Evolutionary conservation across 1,140 invertebrate species (phyloP).

Genomic region (Pomacea maculata): DNA sequence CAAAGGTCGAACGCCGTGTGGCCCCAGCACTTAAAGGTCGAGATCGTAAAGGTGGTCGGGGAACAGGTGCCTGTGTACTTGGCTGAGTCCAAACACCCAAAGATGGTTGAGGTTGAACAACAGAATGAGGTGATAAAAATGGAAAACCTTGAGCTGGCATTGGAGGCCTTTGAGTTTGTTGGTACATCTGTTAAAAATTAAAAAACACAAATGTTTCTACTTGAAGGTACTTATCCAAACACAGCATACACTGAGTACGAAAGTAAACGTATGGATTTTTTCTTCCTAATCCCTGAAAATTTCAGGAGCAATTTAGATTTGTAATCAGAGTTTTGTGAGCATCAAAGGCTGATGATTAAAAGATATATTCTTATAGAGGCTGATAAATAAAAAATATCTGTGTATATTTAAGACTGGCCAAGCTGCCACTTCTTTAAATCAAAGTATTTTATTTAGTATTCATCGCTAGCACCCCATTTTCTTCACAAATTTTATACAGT

Average conservation of each 20-base stretch:
- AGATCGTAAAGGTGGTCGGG: slow-evolving; percentile 52
- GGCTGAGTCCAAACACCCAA: slow-evolving; percentile 43
- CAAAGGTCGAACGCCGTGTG: slow-evolving; percentile 32
- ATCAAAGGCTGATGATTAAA: background rate
- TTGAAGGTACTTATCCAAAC: background rate
- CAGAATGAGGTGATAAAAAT: background rate
- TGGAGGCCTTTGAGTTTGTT: background rate
- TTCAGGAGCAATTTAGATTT: no score
- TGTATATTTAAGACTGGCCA: background rate
- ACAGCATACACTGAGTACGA: background rate
- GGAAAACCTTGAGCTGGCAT: slow-evolving; percentile 3
- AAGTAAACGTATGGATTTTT: no score
- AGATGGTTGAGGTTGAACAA: slow-evolving; percentile 19
- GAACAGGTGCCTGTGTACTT: slow-evolving; percentile 35
- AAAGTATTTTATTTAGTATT: background rate
- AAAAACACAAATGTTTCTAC: background rate
- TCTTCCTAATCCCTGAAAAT: no score
- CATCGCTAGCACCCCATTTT: background rate
- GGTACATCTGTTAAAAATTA: background rate
- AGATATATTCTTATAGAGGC: background rate
- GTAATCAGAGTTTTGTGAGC: no score
- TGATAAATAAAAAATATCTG: background rate
- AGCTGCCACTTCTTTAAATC: background rate
- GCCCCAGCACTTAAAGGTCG: slow-evolving; percentile 60
- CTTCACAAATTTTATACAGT: background rate